These are phyloP conservation scores for Dasypus novemcinctus DNA, from an alignment of 2,113 vertebrate genomes.

Conservation along the genomic window DNA sequence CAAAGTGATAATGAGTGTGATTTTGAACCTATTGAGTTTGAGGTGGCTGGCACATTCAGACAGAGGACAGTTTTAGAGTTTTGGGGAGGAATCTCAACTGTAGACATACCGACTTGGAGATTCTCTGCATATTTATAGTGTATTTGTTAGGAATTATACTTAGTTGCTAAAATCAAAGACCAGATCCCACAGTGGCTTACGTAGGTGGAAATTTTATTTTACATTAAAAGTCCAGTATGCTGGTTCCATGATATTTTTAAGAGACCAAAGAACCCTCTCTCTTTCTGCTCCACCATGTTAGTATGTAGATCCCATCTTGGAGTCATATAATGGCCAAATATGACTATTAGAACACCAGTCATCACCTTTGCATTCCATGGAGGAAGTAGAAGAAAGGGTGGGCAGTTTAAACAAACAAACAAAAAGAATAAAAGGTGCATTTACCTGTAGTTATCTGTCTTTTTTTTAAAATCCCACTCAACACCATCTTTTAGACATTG, in stretches of 20 bases:
- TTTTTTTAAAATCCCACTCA: background rate
- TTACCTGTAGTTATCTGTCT: background rate
- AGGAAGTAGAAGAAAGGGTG: background rate
- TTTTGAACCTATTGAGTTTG: background rate
- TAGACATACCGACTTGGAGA: background rate
- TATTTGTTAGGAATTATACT: slow-evolving; percentile 2
- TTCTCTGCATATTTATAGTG: background rate
- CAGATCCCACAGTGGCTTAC: background rate
- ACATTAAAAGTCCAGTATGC: background rate
- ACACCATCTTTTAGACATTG: background rate
- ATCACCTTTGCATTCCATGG: background rate
- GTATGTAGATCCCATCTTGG: background rate
- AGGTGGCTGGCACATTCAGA: background rate
- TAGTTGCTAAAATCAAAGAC: background rate
- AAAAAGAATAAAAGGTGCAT: background rate
- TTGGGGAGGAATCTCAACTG: background rate
- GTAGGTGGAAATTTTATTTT: background rate
- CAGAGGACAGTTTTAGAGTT: background rate
- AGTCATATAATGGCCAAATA: background rate
- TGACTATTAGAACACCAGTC: background rate
- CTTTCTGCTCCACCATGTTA: background rate
- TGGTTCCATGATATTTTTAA: background rate
- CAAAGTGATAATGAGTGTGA: background rate
- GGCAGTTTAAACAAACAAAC: background rate
- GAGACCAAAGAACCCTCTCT: background rate